These are phyloP conservation scores for Andricus grossulariae DNA, from an alignment of 1,140 invertebrate species.

Conservation along the genomic window DNA sequence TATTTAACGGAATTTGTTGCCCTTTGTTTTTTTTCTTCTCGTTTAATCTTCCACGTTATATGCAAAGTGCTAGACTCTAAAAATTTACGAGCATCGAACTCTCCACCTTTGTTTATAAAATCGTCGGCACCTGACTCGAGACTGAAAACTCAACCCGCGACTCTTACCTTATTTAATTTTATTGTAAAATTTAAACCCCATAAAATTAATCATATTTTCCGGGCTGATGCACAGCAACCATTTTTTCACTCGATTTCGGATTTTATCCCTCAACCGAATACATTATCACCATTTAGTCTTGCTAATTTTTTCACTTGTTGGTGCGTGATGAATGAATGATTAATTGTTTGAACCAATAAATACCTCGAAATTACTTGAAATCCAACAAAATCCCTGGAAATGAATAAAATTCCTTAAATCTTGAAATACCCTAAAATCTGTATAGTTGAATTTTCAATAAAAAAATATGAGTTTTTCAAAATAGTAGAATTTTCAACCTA, in stretches of 20 bases:
- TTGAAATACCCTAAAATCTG: too few relatives aligned
- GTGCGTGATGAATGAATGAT: neutral
- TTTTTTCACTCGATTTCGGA: neutral
- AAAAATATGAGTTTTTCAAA: too few relatives aligned
- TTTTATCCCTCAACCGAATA: neutral
- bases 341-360: too few relatives aligned
- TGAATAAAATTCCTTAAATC: too few relatives aligned
- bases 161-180: neutral
- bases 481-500: too few relatives aligned
- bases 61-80: neutral
- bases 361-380: too few relatives aligned
- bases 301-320: neutral
- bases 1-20: neutral
- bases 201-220: constrained; percentile 10
- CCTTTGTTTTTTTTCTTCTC: neutral
- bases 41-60: neutral
- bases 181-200: neutral
- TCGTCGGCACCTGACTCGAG: constrained; percentile 14
- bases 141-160: constrained; percentile 13
- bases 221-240: neutral
- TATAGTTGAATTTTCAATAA: too few relatives aligned
- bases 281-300: neutral
- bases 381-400: too few relatives aligned
- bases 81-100: constrained; percentile 29
- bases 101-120: constrained; percentile 27